These are phyloP conservation scores for Astreopora myriophthalma DNA, from an alignment of 64 coral and sea anemone species.

Conservation along the genomic window DNA sequence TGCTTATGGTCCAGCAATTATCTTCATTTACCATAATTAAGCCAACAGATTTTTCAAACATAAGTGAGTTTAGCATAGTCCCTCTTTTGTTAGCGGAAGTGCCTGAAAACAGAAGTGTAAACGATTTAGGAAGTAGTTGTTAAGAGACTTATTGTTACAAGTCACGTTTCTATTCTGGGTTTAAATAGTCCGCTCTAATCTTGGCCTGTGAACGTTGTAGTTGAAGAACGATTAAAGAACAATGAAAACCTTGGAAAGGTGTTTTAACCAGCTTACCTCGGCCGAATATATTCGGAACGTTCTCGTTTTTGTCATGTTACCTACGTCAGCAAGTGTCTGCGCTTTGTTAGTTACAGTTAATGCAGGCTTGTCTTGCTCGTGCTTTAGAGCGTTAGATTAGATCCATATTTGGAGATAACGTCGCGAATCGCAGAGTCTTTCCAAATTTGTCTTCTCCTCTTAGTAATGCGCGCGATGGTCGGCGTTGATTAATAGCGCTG, in stretches of 20 bases:
- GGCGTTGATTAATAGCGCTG: neutral
- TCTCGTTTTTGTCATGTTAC: neutral
- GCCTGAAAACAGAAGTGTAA: neutral
- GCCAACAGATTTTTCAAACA: neutral
- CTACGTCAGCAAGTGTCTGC: neutral
- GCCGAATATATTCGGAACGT: neutral
- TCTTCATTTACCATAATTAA: neutral
- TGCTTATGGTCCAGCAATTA: neutral
- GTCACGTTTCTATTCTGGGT: neutral
- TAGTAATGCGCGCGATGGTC: neutral
- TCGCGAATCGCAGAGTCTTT: neutral
- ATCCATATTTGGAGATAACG: conserved; percentile 37
- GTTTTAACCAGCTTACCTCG: conserved; percentile 26
- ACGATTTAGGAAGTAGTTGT: neutral
- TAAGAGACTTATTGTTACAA: neutral
- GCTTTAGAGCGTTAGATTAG: conserved; percentile 26
- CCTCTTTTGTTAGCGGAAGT: neutral
- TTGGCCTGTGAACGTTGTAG: neutral
- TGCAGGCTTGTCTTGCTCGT: neutral
- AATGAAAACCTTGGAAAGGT: neutral
- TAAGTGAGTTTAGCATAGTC: neutral
- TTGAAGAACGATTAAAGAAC: neutral
- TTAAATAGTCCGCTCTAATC: neutral
- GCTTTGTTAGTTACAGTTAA: conserved; percentile 14
- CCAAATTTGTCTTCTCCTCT: neutral